A percentile compares a stretch with the other conserved stretches of the same genome.
These are phyloP conservation scores for Steatornis caripensis DNA, from an alignment of 2,113 vertebrate genomes.

Conservation along the genomic window DNA sequence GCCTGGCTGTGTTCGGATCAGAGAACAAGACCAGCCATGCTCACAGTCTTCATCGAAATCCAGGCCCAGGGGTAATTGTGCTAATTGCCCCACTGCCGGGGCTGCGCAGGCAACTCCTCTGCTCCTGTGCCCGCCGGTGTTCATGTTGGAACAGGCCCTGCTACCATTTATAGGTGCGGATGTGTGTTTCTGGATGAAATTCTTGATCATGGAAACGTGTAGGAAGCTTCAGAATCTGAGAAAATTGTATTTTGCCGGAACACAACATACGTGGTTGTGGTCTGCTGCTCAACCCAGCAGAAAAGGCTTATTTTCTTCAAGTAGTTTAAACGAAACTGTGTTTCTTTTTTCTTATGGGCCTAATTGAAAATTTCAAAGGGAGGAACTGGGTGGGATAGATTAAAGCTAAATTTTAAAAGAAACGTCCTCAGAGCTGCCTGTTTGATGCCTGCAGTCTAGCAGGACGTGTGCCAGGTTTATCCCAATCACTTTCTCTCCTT, in stretches of 20 bases:
- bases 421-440: neutral
- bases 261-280: rapidly evolving
- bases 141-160: neutral
- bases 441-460: neutral
- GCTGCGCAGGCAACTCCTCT: neutral
- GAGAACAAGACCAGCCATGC: neutral
- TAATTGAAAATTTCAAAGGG: neutral
- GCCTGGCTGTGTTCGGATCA: neutral
- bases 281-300: neutral
- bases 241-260: neutral
- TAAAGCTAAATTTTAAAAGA: neutral
- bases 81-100: neutral
- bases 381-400: neutral
- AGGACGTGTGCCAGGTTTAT: neutral
- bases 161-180: neutral
- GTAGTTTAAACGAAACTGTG: neutral
- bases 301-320: neutral
- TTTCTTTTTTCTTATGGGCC: neutral
- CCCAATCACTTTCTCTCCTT: neutral
- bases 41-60: neutral
- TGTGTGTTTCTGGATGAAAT: neutral
- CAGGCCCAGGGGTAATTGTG: neutral
- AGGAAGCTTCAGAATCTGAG: neutral
- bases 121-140: neutral
- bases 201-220: neutral